Conservation (phyloP, 2,797 vertebrate genomes). For the Sebastes trivittatus region DNA sequence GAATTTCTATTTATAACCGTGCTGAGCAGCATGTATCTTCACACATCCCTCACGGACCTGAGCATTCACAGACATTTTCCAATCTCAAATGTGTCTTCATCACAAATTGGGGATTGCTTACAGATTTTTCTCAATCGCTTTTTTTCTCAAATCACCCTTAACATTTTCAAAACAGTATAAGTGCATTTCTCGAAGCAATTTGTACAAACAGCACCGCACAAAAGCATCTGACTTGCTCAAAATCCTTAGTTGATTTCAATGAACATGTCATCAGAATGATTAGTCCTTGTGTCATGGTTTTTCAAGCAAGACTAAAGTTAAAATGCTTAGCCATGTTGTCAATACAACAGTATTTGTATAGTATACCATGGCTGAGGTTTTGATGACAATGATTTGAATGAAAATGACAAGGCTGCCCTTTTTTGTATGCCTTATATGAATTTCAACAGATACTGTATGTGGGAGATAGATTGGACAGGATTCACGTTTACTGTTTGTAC, state of each 20-base stretch:
- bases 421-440: too few relatives aligned
- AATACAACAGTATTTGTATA: too few relatives aligned
- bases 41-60: slow-evolving; percentile 71
- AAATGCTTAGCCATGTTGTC: too few relatives aligned
- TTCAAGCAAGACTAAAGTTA: too few relatives aligned
- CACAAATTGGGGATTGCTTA: slow-evolving; percentile 6
- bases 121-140: background rate
- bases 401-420: too few relatives aligned
- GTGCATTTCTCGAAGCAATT: background rate
- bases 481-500: background rate
- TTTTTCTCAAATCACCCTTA: background rate
- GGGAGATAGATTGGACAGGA: background rate
- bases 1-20: slow-evolving; percentile 85
- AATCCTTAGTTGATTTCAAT: background rate
- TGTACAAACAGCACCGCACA: background rate
- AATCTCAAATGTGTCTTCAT: slow-evolving; percentile 46
- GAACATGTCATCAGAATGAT: background rate
- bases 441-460: background rate
- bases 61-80: slow-evolving; percentile 65
- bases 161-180: background rate
- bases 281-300: too few relatives aligned
- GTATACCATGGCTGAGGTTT: too few relatives aligned
- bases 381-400: too few relatives aligned
- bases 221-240: background rate
- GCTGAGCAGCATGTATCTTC: slow-evolving; percentile 82